Percentiles rank a stretch among this genome's conserved stretches.
Conservation (phyloP, 1,140 invertebrate species). For the Microvelia longipes region DNA sequence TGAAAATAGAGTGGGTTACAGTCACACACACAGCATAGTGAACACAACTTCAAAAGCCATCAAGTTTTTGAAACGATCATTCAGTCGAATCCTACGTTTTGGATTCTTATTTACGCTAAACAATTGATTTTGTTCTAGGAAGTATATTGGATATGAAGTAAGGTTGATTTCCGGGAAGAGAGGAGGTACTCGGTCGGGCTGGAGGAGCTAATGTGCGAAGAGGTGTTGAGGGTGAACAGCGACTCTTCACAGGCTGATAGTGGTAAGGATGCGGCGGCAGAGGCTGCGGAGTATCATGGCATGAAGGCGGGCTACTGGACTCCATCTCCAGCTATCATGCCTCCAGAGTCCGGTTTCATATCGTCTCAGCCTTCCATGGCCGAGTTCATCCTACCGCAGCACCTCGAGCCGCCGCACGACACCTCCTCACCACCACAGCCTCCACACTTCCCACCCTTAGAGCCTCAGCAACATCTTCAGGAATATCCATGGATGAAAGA, state of each 20-base stretch:
- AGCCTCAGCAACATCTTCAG: conserved; percentile 57
- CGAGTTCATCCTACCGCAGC: conserved; percentile 70
- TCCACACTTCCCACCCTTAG: conserved; percentile 12
- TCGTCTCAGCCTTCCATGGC: conserved; percentile 85
- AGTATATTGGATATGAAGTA: neutral
- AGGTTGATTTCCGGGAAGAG: neutral
- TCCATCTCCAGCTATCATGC: neutral
- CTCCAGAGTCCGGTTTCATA: conserved; percentile 69
- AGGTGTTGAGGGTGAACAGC: conserved; percentile 13
- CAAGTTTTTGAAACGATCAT: no score
- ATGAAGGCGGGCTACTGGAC: neutral
- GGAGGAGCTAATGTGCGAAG: conserved; percentile 16
- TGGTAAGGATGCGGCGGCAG: conserved; percentile 13
- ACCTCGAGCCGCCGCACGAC: conserved; percentile 38
- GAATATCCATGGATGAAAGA: conserved; percentile 97
- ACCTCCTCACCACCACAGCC: conserved; percentile 35
- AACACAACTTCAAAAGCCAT: no score
- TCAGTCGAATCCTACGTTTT: no score
- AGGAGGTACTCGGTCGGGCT: conserved; percentile 4
- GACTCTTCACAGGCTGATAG: conserved; percentile 15
- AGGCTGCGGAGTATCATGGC: conserved; percentile 13
- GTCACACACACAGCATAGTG: no score
- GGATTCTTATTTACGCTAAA: no score
- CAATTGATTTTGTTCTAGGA: no score
- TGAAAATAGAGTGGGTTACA: no score